Conservation (phyloP, 2,797 vertebrate species). For the Ambastaia sidthimunki region DNA sequence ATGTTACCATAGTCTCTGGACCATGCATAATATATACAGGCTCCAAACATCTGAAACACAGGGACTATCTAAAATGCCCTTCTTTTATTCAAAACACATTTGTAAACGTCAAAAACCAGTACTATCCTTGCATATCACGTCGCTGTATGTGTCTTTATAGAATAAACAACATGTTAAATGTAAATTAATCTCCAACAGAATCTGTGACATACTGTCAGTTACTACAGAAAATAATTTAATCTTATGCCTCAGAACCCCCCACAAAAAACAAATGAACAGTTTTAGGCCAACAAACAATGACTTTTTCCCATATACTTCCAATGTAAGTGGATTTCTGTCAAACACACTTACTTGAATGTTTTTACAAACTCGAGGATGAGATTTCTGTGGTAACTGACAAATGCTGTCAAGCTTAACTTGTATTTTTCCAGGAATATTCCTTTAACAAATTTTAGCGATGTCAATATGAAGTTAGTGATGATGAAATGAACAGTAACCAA, state of each 20-base stretch:
- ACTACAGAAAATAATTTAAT: too few species aligned
- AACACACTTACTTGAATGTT: background rate
- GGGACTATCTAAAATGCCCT: conserved; percentile 8
- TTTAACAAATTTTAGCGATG: background rate
- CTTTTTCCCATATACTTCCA: background rate
- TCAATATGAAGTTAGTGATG: background rate
- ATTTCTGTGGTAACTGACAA: background rate
- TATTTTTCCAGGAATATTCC: background rate
- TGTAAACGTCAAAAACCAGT: conserved; percentile 6
- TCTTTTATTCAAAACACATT: conserved; percentile 15
- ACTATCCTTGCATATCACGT: too few species aligned
- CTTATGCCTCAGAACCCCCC: too few species aligned
- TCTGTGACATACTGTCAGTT: background rate
- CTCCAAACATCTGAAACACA: conserved; percentile 39
- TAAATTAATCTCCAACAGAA: conserved; percentile 1
- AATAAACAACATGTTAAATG: background rate
- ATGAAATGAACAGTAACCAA: background rate
- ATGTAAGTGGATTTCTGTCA: background rate
- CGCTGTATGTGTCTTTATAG: background rate
- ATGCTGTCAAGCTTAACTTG: background rate
- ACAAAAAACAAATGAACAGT: too few species aligned
- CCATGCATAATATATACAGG: conserved; percentile 56
- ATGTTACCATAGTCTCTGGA: conserved; percentile 55
- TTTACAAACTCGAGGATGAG: too few species aligned
- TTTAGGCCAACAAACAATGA: background rate